phyloP scores from a whole-genome alignment of 2,113 vertebrate species.

The western clawed frog (Xenopus tropicalis) region DNA sequence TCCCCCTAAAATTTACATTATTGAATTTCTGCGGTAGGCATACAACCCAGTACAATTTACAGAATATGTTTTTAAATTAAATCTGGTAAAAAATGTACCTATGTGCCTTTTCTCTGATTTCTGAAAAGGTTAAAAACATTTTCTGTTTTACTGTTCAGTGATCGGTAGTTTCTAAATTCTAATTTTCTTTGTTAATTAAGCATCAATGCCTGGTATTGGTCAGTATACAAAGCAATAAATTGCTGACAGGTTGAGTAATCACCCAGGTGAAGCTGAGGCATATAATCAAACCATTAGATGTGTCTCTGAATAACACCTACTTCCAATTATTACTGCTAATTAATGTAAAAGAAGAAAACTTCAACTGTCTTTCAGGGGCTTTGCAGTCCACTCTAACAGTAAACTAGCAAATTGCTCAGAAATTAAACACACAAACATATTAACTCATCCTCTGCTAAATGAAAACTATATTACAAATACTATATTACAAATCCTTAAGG shows the following conservation, averaged over 20 bases:
- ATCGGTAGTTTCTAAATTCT: constrained; percentile 44
- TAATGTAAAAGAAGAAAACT: constrained; percentile 17
- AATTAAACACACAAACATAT: no score
- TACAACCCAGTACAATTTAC: no score
- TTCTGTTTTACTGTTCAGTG: constrained; percentile 11
- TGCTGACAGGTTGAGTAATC: constrained; percentile 44
- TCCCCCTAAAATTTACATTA: no score
- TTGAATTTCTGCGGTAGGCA: no score
- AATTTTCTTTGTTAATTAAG: constrained; percentile 49
- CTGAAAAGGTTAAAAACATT: background rate
- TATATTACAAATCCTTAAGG: no score
- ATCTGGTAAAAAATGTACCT: no score
- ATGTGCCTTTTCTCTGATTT: no score
- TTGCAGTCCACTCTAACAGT: background rate
- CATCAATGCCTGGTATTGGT: constrained; percentile 44
- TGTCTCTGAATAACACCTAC: constrained; percentile 15
- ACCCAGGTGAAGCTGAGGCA: constrained; percentile 38
- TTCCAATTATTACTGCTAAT: constrained; percentile 42
- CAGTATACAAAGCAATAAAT: constrained; percentile 45
- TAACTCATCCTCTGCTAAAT: no score
- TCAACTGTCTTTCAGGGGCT: background rate
- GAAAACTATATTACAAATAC: no score
- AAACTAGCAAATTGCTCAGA: no score
- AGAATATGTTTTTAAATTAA: no score
- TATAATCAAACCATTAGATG: constrained; percentile 43